A percentile compares a stretch with the other conserved stretches of the same genome.
Conservation (phyloP, 1,140 invertebrate genomes). For the Papilio polyxenes region DNA sequence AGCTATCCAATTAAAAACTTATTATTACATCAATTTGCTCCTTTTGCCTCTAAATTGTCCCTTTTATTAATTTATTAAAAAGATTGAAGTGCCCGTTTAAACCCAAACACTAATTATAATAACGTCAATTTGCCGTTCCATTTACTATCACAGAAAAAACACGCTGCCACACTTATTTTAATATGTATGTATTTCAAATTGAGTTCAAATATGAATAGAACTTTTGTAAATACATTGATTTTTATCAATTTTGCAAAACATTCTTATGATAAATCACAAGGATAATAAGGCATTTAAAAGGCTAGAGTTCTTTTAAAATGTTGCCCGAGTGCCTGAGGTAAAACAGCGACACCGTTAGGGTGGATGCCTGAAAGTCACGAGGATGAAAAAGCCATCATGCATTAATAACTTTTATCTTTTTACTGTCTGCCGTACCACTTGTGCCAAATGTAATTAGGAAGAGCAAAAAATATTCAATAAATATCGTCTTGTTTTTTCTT, state of each 20-base stretch:
- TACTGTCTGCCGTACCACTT: background rate
- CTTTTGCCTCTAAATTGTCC: background rate
- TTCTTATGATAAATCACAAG: background rate
- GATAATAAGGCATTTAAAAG: background rate
- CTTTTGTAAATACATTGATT: too few species aligned
- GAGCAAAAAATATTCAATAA: background rate
- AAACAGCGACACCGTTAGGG: constrained; percentile 1
- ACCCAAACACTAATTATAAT: background rate
- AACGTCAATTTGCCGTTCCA: background rate
- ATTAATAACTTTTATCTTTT: background rate
- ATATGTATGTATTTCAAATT: too few species aligned
- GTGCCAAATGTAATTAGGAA: background rate
- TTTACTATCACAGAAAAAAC: background rate
- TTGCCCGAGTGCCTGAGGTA: background rate
- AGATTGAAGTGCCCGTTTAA: background rate
- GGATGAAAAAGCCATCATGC: constrained; percentile 16
- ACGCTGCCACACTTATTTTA: too few species aligned
- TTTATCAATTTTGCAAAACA: background rate
- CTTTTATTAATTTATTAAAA: background rate
- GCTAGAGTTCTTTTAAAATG: background rate
- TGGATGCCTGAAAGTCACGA: constrained; percentile 2
- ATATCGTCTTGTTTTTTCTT: background rate
- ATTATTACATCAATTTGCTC: background rate
- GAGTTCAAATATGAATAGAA: too few species aligned
- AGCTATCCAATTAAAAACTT: constrained; percentile 3